These are phyloP conservation scores for Neolamprologus longior DNA, from an alignment of 2,113 vertebrate genomes.

Conservation along the genomic window DNA sequence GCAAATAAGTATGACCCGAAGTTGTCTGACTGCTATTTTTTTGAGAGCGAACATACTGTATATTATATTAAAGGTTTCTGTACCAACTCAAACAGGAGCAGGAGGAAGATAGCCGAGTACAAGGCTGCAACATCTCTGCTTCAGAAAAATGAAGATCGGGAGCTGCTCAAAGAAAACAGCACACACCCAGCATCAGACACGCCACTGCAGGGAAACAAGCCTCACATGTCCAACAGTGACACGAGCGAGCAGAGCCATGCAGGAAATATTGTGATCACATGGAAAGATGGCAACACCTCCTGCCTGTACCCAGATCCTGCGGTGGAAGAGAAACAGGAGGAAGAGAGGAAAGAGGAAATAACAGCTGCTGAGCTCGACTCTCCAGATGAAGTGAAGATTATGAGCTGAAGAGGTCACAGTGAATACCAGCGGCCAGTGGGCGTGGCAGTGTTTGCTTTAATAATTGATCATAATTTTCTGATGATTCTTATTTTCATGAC, in stretches of 20 bases:
- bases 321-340: constrained; percentile 31
- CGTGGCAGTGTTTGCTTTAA: neutral
- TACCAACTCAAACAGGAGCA: constrained; percentile 63
- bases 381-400: neutral
- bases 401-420: neutral
- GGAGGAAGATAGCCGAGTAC: constrained; percentile 57
- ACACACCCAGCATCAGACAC: neutral
- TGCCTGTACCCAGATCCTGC: constrained; percentile 48
- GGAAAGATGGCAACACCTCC: constrained; percentile 71
- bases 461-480: neutral
- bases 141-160: neutral
- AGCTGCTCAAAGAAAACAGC: constrained; percentile 6
- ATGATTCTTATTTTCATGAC: neutral
- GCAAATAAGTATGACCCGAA: constrained; percentile 76
- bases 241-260: neutral
- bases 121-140: constrained; percentile 7
- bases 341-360: neutral
- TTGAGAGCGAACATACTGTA: neutral
- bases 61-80: neutral
- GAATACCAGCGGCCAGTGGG: neutral
- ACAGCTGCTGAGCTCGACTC: neutral
- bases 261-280: constrained; percentile 64
- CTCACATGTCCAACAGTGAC: neutral
- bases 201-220: neutral
- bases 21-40: neutral